Base-by-base conservation (phyloP, 2,797 vertebrate genomes). In the Psittacula derbiana region DNA sequence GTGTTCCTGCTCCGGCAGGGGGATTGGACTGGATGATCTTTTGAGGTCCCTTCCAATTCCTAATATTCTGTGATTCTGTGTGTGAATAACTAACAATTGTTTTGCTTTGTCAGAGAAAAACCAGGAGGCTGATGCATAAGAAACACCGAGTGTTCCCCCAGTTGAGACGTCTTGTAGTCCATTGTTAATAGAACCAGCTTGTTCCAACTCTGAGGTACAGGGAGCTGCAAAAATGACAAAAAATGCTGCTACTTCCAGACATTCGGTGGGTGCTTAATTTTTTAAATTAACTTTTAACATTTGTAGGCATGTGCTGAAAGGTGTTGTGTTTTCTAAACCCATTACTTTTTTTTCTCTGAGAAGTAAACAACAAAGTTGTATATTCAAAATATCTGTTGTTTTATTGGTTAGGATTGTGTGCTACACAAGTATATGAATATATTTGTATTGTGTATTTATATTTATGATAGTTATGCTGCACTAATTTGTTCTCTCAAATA, bases 91-190 rank as follows among this genome's bases (percentile, higher is more conserved):
- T 86, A 19, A 76, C 67, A 64, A 12, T 52, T 3, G 6, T 30
- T 58, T 57, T 93, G 13, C 19, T 96, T 97, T 87, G 10, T 20
- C 73, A 97, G 97, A 46, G 96, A 86, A 52, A 60, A 89, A 62
- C 65, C 67, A 78, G 27, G 88, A 92, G 47, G 24, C 93, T 81
- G 83, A 92, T 82, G 92, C 88, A 92, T 87, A 92, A 92, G 74
- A 64, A 75, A 36, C n/a, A 41, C 27, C 38, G n/a, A 12, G 30
- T 62, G 31, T 76, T 75, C 30, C 62, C 49, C 58, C 72, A 69
- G 40, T 50, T 66, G 80, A 94, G 55, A 72, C 70, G 70, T 52
- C 80, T 43, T 30, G 17, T 52, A 40, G 80, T 55, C 58, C 43
- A 1, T 8, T 24, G 2, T 55, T 46, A 40, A 25, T 17, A 88